phyloP scores from a whole-genome alignment of 2,113 vertebrate species.

The Mobula hypostoma region DNA sequence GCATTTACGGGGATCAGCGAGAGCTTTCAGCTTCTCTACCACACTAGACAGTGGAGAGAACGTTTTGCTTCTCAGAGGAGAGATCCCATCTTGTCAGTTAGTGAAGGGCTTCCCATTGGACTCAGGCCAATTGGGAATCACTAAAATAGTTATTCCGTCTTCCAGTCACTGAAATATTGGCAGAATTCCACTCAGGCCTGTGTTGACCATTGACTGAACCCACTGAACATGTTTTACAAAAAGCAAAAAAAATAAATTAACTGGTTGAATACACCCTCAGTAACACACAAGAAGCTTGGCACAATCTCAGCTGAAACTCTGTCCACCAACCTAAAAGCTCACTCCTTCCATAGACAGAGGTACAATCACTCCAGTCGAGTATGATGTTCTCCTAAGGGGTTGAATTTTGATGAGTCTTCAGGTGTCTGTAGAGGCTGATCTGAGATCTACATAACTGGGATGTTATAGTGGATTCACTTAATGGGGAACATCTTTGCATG shows the following conservation, averaged over 20 bases:
- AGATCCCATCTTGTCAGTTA: neutral
- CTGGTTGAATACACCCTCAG: no score
- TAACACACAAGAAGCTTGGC: no score
- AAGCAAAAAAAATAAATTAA: neutral
- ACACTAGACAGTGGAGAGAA: neutral
- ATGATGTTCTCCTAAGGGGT: no score
- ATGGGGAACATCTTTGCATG: no score
- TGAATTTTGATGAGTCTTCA: no score
- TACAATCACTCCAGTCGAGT: no score
- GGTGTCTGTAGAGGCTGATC: no score
- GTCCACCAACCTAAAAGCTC: no score
- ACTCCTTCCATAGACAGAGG: no score
- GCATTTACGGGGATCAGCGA: neutral
- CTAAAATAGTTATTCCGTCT: neutral
- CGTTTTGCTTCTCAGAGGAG: neutral
- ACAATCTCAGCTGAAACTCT: no score
- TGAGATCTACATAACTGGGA: no score
- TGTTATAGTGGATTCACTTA: no score
- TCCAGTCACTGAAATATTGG: neutral
- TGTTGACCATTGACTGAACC: constrained; percentile 13
- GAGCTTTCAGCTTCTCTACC: neutral
- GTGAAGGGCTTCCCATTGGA: neutral
- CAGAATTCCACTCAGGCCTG: neutral
- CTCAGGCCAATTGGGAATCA: neutral
- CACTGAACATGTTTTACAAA: neutral